Evolutionary conservation across 2,888 invertebrate genomes (phyloP), one percentile per base, ranked within the genome.

Genomic region (Platynereis dumerilii): DNA sequence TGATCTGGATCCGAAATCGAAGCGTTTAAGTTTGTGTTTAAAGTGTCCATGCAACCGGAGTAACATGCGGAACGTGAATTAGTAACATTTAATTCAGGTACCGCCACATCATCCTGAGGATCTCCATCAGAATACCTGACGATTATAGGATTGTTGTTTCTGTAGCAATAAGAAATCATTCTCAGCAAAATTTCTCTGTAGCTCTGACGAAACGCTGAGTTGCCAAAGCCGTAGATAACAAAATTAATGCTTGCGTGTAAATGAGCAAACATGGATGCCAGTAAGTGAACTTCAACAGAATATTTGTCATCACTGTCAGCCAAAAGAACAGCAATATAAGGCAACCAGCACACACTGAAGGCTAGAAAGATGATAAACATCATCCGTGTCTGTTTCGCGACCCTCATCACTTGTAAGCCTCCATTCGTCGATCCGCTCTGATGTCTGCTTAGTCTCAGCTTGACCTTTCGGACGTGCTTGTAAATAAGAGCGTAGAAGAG

Each of bases 311-410:
- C n/a, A 3, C 45, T 60, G 58, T 78, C 78, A 1, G 71, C 26
- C 3, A 75, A 71, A 24, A 78, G 72, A 7, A 78, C 59, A 7
- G 74, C 26, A 17, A 74, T 73, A 62, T 78, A 78, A 1, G 78
- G 78, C 17, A 72, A 62, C 78, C 78, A 78, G 59, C 78, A 78
- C 26, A 66, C 57, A 2, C 72, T 52, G 62, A 77, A 78, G 5
- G 74, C 73, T 1, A 73, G 67, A 59, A 76, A 78, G 56, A 78
- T 76, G 24, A 75, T 66, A 55, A 76, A 75, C 62, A 78, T 60
- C 2, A 75, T 74, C 27, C 70, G 69, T 0, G 76, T 76, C 45
- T 75, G 64, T n/a, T 34, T 39, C 24, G 44, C 17, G 5, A 48
- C 28, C 27, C 20, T 5, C 22, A 45, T 3, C n/a, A 45, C 39